Percentiles rank a stretch among this genome's conserved stretches.
Conservation (phyloP, 2,113 vertebrate species). For the Anser brachyrhynchus region DNA sequence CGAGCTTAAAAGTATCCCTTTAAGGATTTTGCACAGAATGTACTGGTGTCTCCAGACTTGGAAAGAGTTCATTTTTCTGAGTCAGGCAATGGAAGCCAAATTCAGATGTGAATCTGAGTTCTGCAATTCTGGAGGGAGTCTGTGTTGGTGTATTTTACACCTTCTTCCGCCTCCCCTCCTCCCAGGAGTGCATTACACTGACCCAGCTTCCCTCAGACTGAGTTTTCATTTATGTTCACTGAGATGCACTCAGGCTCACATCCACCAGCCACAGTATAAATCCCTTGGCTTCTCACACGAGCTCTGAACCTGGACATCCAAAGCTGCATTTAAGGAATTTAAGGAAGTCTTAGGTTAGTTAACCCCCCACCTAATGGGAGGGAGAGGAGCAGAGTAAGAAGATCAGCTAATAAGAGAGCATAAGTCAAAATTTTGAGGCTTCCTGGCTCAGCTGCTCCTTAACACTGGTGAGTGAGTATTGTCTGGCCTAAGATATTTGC, state of each 20-base stretch:
- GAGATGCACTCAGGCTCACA: conserved; percentile 13
- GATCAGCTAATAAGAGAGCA: neutral
- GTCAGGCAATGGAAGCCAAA: conserved; percentile 41
- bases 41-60: conserved; percentile 56
- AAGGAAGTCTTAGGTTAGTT: neutral
- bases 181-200: conserved; percentile 28
- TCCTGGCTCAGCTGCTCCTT: neutral
- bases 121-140: conserved; percentile 51
- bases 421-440: neutral
- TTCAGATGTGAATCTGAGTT: conserved; percentile 66
- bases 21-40: conserved; percentile 49
- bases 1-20: conserved; percentile 27
- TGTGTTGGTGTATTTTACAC: conserved; percentile 64
- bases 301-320: neutral
- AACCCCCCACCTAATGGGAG: neutral
- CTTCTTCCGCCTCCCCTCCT: conserved; percentile 44
- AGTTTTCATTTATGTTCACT: conserved; percentile 31
- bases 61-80: conserved; percentile 1
- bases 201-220: conserved; percentile 45
- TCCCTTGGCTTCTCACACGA: neutral
- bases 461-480: neutral
- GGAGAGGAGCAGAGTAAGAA: neutral
- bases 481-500: neutral
- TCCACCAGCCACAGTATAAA: conserved; percentile 8
- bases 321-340: neutral